These are phyloP conservation scores for Ectemnius lituratus DNA, from an alignment of 2,888 invertebrate genomes.

Conservation along the genomic window DNA sequence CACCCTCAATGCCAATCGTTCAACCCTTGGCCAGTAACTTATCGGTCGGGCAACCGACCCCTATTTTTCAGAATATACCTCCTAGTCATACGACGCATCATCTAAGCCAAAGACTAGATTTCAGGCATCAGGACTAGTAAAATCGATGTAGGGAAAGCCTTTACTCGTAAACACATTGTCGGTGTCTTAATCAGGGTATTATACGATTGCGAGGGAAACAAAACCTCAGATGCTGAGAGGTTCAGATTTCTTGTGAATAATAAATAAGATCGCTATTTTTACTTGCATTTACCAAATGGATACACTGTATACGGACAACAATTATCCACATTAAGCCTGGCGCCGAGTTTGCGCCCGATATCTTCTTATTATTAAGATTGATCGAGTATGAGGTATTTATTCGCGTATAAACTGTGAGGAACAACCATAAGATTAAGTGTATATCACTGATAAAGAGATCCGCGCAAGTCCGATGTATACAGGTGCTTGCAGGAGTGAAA, in stretches of 20 bases:
- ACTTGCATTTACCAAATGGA: slow-evolving; percentile 51
- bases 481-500: slow-evolving; percentile 8
- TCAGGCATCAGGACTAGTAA: slow-evolving; percentile 72
- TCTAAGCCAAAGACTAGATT: slow-evolving; percentile 70
- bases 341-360: too few species aligned
- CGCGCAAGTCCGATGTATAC: too few species aligned
- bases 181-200: background rate
- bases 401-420: slow-evolving; percentile 17
- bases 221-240: too few species aligned
- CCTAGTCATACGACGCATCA: slow-evolving; percentile 64
- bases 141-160: background rate
- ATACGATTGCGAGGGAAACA: background rate
- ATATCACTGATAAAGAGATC: slow-evolving; percentile 15
- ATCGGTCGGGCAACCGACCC: slow-evolving; percentile 65
- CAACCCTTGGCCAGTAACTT: slow-evolving; percentile 74
- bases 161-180: background rate
- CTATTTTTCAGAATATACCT: slow-evolving; percentile 69
- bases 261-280: slow-evolving; percentile 25
- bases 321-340: slow-evolving; percentile 16
- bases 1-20: slow-evolving; percentile 69
- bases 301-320: slow-evolving; percentile 28
- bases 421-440: slow-evolving; percentile 15
- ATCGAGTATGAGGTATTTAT: slow-evolving; percentile 16
- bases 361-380: too few species aligned
- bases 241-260: background rate